phyloP scores from a whole-genome alignment of 2,888 invertebrate species.

The Limulus polyphemus region DNA sequence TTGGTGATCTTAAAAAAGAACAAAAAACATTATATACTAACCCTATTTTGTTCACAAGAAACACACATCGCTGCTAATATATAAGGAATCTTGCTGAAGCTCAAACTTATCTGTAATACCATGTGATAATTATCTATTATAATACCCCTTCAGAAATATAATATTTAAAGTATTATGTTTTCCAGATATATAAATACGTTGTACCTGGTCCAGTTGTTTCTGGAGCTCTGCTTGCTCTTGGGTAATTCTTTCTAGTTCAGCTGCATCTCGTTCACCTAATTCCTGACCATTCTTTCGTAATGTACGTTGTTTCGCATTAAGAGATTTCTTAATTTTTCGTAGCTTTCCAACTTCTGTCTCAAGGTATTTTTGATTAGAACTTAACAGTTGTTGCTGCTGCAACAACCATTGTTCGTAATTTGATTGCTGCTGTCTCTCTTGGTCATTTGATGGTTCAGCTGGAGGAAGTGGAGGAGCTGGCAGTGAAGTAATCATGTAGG shows the following conservation, averaged over 20 bases:
- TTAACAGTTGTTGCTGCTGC: slow-evolving; percentile 57
- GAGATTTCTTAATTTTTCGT: slow-evolving; percentile 52
- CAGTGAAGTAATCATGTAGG: slow-evolving; percentile 37
- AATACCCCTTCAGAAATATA: too few relatives aligned
- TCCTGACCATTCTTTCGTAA: slow-evolving; percentile 71
- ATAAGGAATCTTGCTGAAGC: too few relatives aligned
- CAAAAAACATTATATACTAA: too few relatives aligned
- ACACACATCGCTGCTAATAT: too few relatives aligned
- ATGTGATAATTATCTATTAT: too few relatives aligned
- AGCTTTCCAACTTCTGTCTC: slow-evolving; percentile 78
- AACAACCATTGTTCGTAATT: slow-evolving; percentile 76
- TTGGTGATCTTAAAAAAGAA: too few relatives aligned
- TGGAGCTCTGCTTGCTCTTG: slow-evolving; percentile 64
- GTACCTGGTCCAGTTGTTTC: slow-evolving; percentile 63
- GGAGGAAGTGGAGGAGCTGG: slow-evolving; percentile 62
- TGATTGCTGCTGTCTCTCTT: slow-evolving; percentile 54
- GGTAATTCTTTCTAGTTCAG: slow-evolving; percentile 60
- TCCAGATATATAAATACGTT: too few relatives aligned
- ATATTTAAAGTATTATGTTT: too few relatives aligned
- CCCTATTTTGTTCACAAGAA: too few relatives aligned
- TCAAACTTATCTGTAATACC: too few relatives aligned
- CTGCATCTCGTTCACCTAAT: slow-evolving; percentile 60
- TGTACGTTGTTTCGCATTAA: slow-evolving; percentile 77
- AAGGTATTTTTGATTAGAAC: slow-evolving; percentile 65
- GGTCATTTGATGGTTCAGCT: slow-evolving; percentile 57